Conservation (phyloP, 2,797 vertebrate species). For the Myotis pilosus region DNA sequence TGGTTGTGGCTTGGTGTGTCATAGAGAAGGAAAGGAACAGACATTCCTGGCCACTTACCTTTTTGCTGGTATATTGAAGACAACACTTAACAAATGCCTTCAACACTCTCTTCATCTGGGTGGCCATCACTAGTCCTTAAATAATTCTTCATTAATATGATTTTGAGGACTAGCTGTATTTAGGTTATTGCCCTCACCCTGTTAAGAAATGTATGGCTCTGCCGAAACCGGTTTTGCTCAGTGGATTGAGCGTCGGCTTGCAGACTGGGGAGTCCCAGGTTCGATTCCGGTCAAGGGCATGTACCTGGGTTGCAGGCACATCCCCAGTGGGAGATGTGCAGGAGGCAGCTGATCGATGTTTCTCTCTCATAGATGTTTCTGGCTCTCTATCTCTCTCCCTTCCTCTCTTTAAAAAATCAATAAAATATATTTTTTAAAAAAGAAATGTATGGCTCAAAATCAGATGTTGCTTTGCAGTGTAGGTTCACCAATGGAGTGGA, state of each 20-base stretch:
- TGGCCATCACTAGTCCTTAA: not conserved
- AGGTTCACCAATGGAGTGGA: not conserved
- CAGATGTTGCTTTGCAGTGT: not conserved
- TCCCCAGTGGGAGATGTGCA: no score
- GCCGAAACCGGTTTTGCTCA: no score
- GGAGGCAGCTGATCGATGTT: no score
- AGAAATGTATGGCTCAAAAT: not conserved
- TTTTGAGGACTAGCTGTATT: not conserved
- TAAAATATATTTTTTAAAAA: no score
- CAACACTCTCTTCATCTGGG: not conserved
- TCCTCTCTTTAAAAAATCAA: no score
- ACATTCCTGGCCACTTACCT: not conserved
- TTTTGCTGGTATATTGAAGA: not conserved
- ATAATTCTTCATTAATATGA: not conserved
- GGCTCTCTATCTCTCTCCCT: no score
- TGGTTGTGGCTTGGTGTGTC: not conserved
- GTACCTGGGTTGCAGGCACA: no score
- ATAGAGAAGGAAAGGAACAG: not conserved
- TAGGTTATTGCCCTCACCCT: not conserved
- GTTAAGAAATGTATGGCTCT: not conserved
- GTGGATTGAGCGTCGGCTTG: no score
- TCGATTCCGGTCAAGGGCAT: no score
- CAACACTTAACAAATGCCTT: not conserved
- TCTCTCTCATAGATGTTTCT: no score
- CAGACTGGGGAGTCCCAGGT: no score